A percentile compares a stretch with the other conserved stretches of the same genome.
These are phyloP conservation scores for Pinctada fucata DNA, from an alignment of 2,888 invertebrate genomes.

Conservation along the genomic window DNA sequence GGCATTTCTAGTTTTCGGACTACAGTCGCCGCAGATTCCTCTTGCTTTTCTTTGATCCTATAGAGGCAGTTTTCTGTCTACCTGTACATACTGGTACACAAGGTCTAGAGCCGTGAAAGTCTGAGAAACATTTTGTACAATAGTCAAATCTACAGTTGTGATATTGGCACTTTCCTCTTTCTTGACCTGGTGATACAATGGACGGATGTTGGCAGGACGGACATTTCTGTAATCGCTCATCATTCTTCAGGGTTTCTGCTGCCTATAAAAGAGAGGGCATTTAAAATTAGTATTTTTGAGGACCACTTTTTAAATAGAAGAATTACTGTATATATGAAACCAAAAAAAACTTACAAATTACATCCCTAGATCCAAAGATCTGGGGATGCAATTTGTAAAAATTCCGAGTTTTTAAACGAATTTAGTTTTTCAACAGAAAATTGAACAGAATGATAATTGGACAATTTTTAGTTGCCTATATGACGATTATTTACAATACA, in stretches of 20 bases:
- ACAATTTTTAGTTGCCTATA: too few relatives aligned
- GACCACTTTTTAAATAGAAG: neutral
- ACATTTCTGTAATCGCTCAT: conserved; percentile 64
- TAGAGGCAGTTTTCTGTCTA: conserved; percentile 51
- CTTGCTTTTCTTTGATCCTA: conserved; percentile 61
- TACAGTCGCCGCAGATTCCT: conserved; percentile 59
- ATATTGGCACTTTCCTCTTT: conserved; percentile 59
- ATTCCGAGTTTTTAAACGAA: too few relatives aligned
- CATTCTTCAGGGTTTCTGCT: conserved; percentile 56
- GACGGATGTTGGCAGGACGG: conserved; percentile 62
- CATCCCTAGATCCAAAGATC: neutral
- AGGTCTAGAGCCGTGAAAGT: conserved; percentile 56
- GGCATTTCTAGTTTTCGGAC: neutral
- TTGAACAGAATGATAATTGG: too few relatives aligned
- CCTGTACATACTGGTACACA: conserved; percentile 54
- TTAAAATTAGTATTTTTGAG: neutral
- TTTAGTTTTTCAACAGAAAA: too few relatives aligned
- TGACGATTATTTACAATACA: too few relatives aligned
- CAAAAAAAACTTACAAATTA: neutral
- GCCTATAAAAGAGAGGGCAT: conserved; percentile 49
- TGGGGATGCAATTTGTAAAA: too few relatives aligned
- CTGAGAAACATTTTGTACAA: conserved; percentile 60
- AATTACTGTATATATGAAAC: neutral
- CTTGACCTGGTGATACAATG: conserved; percentile 57
- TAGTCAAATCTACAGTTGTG: conserved; percentile 57